Evolutionary conservation across 2,888 invertebrate genomes (phyloP), one percentile per base, ranked within the genome.

Genomic region (Campoletis raptor): DNA sequence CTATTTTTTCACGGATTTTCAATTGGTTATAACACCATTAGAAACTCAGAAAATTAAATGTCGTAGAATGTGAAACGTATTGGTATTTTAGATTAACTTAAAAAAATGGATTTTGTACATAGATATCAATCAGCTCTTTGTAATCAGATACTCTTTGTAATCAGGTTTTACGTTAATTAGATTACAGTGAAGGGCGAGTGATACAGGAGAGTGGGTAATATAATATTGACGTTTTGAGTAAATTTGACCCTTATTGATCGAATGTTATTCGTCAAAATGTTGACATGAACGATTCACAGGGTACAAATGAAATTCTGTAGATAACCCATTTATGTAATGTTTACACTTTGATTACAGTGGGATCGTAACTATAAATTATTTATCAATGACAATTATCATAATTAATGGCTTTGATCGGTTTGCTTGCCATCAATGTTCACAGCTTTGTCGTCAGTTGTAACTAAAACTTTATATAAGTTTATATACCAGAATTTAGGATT

Each of bases 201-300:
- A n/a, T 5, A 5, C 18, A 15, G 1, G 48, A 6, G 48, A 6
- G 6, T 5, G n/a, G 48, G 18, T 18, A 1, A 18, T 21, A 5
- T 9, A 9, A 7, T 18, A 15, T 42, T 52, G 54, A 67, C 67
- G 24, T 61, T 66, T 40, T 24, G 52, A 73, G 64, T 7, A 12
- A 54, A 57, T 66, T 48, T 48, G 69, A 66, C 30, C 10, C 4
- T 21, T 18, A 42, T 54, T 21, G 67, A 40, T 42, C 61, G 57
- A 45, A 66, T 66, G 79, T 80, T 80, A 83, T 42, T 80, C 69
- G 80, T 70, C 52, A 76, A 81, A 76, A 81, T 70, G 70, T 67
- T 61, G 42, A 45, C 54, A 54, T 8, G 18, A 10, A 36, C 37
- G 52, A 64, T 78, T 72, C 37, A 42, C 6, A 36, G 24, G 45